Base-by-base conservation (phyloP, 2,113 vertebrate genomes). In the Erythrocebus patas region DNA sequence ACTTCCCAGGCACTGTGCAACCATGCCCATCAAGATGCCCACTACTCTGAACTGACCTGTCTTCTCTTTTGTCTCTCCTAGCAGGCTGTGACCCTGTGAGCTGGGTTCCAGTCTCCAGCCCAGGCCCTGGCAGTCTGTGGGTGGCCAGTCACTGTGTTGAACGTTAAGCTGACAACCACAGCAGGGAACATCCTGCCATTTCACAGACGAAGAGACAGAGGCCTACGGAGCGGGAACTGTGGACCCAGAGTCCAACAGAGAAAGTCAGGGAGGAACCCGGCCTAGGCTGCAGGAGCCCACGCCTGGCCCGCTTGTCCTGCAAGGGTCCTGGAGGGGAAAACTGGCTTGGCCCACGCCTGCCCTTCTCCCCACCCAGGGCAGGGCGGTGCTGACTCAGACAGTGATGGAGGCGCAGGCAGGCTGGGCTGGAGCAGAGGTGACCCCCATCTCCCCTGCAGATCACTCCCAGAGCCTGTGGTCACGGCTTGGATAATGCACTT, bases 371-470 rank as follows among this genome's bases (percentile, higher is more conserved):
- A 23, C 43, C 45, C 55, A 27, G 13, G 61, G 55, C 57, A 66
- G 55, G 61, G 55, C 50, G 52, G 61, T 79, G 95, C 98, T 96
- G 96, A 96, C 86, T 97, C 87, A 90, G 94, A 89, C 2, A 0
- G 38, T 38, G 76, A 79, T 18, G 27, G 95, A 73, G 75, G 61
- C 1, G 2, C 72, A 66, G 95, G 97, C 3, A 3, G 75, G 75
- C 83, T 22, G 45, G 89, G 59, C 61, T 27, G 25, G 55, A 40
- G 79, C 81, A 96, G 85, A 93, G 89, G 94, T 94, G 94, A 95
- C 96, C 90, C 84, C 84, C 84, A 78, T 40, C 59, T 89, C 55
- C 89, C 95, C 17, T 57, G 68, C 61, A 89, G 64, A 90, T 75
- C 73, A 68, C 64, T 81, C 50, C 59, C 2, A 3, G 93, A 90